phyloP scores from a whole-genome alignment of 2,797 vertebrate species.

The Xenops minutus region DNA sequence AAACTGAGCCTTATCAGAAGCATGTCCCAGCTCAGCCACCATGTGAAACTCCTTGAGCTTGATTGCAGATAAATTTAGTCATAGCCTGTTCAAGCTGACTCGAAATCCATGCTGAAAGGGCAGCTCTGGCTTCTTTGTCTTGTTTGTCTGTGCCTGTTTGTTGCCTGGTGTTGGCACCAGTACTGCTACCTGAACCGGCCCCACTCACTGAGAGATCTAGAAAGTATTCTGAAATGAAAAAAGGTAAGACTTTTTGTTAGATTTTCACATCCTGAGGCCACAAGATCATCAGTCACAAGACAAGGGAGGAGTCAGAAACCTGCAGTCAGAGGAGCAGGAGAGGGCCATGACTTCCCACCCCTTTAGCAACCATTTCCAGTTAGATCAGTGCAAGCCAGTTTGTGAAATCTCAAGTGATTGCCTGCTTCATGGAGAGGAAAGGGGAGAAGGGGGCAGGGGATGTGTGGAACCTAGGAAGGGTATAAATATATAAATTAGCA shows the following conservation, averaged over 20 bases:
- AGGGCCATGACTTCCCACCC: background rate
- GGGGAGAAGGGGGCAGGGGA: background rate
- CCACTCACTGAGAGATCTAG: background rate
- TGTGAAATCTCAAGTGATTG: background rate
- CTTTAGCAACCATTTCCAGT: background rate
- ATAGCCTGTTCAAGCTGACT: background rate
- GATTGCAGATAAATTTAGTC: background rate
- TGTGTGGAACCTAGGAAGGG: background rate
- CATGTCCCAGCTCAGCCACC: background rate
- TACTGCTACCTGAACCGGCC: background rate
- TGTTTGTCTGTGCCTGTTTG: background rate
- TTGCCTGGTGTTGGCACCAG: background rate
- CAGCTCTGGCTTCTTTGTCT: background rate
- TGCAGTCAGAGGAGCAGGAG: background rate
- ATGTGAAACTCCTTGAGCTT: background rate
- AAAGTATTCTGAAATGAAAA: background rate
- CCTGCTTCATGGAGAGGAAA: background rate
- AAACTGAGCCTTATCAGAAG: background rate
- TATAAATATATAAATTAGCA: background rate
- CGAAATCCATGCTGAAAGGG: background rate
- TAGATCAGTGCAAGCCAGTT: accelerated
- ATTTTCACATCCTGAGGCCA: background rate
- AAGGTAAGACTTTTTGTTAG: background rate
- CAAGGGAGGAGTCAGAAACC: background rate
- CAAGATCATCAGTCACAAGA: background rate